phyloP scores from a whole-genome alignment of 1,140 invertebrate species.

The Dryas iulia region DNA sequence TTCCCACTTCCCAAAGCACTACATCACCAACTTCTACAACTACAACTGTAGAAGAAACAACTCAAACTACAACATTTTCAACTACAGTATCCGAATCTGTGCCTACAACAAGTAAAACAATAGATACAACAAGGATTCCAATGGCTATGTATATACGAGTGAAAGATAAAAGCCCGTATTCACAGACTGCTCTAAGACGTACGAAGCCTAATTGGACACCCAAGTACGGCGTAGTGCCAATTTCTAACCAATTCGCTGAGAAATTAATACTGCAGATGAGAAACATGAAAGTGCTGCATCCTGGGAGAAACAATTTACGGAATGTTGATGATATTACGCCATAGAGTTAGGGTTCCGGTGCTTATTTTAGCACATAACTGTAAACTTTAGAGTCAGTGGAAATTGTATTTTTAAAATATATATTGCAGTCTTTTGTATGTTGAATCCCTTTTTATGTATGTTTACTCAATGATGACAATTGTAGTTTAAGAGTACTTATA shows the following conservation, averaged over 20 bases:
- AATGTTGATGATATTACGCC: conserved; percentile 19
- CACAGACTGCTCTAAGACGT: conserved; percentile 44
- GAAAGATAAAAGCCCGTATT: conserved; percentile 40
- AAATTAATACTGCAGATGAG: conserved; percentile 42
- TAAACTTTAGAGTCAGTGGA: too few relatives aligned
- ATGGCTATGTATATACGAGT: conserved; percentile 1
- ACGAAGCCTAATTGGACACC: conserved; percentile 48
- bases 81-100: background rate
- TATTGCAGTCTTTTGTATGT: background rate
- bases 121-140: background rate
- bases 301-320: conserved; percentile 30
- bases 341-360: background rate
- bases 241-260: conserved; percentile 41
- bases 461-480: too few relatives aligned
- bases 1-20: background rate
- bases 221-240: conserved; percentile 41
- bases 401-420: background rate
- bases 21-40: background rate
- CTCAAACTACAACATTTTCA: conserved; percentile 7
- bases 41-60: conserved; percentile 15
- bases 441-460: background rate
- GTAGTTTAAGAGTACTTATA: too few relatives aligned
- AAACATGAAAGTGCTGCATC: conserved; percentile 38
- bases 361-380: background rate
- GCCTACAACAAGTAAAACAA: background rate